These are phyloP conservation scores for Vireo griseus DNA, from an alignment of 2,797 vertebrate genomes.

Conservation along the genomic window DNA sequence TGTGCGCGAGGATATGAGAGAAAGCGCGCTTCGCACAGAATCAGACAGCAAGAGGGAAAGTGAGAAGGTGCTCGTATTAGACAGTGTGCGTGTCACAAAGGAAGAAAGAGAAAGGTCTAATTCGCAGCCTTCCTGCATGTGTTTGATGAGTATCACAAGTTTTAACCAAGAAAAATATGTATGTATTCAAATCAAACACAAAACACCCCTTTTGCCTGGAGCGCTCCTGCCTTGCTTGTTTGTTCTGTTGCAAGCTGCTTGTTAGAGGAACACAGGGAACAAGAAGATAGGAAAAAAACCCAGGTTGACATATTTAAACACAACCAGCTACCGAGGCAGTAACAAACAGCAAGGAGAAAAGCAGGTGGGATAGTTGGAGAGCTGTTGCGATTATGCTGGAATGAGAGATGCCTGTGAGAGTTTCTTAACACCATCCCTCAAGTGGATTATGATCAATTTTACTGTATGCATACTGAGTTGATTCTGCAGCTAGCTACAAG, in stretches of 20 bases:
- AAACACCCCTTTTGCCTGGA: constrained; percentile 45
- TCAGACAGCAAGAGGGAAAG: constrained; percentile 5
- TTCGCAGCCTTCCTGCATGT: constrained; percentile 23
- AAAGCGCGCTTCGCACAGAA: background rate
- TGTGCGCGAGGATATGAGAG: accelerated
- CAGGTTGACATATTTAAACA: constrained; percentile 45
- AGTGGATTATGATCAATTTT: background rate
- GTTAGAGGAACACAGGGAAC: constrained; percentile 53
- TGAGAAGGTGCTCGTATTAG: background rate
- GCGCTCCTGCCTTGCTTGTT: constrained; percentile 42
- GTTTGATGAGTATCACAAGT: constrained; percentile 60
- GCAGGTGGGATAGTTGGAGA: background rate
- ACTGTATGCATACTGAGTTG: background rate
- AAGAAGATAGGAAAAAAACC: background rate
- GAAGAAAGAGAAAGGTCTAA: constrained; percentile 26
- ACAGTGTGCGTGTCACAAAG: background rate
- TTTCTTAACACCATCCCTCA: background rate
- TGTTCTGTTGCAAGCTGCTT: constrained; percentile 54
- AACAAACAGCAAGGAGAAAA: background rate
- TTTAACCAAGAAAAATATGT: constrained; percentile 57
- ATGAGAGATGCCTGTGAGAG: background rate
- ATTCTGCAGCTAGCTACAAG: background rate
- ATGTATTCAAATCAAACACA: constrained; percentile 62
- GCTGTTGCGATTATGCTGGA: background rate
- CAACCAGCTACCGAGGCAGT: background rate